Evolutionary conservation across 30 jellyfish, hydroid and myxozoan genomes (phyloP).

Genomic region (Thelohanellus kitauei): DNA sequence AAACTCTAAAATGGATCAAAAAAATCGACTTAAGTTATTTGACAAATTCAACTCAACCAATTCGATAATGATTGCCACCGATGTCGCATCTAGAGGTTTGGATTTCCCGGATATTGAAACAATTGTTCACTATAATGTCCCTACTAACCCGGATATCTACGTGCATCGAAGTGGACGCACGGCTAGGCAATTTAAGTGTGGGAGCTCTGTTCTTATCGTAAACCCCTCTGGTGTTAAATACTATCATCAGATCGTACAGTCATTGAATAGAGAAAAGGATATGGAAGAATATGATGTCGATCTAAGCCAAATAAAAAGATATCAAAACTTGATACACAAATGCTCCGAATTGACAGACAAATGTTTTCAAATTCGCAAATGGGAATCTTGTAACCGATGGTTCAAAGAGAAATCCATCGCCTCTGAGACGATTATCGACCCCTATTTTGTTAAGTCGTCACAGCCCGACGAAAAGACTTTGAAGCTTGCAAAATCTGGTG

Average conservation of each 20-base stretch:
- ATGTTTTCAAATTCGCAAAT: no score
- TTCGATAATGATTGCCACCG: constrained; percentile 45
- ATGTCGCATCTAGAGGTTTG: constrained; percentile 87
- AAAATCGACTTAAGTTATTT: constrained; percentile 30
- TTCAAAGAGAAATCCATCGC: no score
- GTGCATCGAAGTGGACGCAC: constrained; percentile 77
- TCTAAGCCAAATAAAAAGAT: constrained; percentile 1
- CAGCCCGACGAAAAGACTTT: no score
- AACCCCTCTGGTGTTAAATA: constrained; percentile 41
- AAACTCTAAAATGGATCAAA: constrained; percentile 61
- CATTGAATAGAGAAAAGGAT: constrained; percentile 26
- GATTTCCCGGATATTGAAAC: constrained; percentile 42
- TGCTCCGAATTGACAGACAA: no score
- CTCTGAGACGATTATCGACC: no score
- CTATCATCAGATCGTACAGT: constrained; percentile 18
- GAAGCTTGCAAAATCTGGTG: no score
- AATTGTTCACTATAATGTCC: constrained; percentile 45
- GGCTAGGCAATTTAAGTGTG: constrained; percentile 37
- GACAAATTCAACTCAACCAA: constrained; percentile 14
- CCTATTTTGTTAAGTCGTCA: no score
- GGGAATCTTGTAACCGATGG: no score
- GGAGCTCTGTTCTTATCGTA: constrained; percentile 22
- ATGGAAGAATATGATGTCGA: neutral
- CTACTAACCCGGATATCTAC: constrained; percentile 44
- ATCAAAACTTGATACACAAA: constrained; percentile 1